Evolutionary conservation across 2,797 vertebrate genomes (phyloP), one percentile per base, ranked within the genome.

Genomic region (Taenioides sp.): DNA sequence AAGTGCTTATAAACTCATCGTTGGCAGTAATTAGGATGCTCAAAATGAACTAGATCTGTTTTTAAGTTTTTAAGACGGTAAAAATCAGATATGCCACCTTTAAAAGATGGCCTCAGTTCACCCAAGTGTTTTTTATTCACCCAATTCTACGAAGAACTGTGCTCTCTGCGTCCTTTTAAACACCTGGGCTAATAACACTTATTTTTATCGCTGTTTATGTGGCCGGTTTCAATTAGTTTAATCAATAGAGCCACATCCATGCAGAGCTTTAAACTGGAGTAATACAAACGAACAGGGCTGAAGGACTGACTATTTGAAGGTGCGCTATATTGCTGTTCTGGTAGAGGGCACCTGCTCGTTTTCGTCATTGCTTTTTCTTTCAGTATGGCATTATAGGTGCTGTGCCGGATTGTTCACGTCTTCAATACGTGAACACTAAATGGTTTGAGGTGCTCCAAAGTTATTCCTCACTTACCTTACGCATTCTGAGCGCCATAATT

Each of bases 81-180:
- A 47, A 47, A 43, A 43, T 37, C 40, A 40, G 9, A 12, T 9
- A 43, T 2, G 11, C 1, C 4, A 1, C 40, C 40, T 43, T 79
- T n/a, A 74, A 81, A 69, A 71, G 70, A 59, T 25, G 63, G 17
- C 18, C 40, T 62, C 65, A 55, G n/a, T 37, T 62, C 76, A 47
- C 18, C 69, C 18, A 81, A 79, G 73, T 72, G 67, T 31, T 23
- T 27, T 61, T 69, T 28, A n/a, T 50, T 73, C 6, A 71, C 73
- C 72, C 58, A 47, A 79, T 1, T 72, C 12, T 66, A 31, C 34
- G 61, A 2, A 27, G 25, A 27, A 27, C 1, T 27, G 25, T 27
- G 25, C 25, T n/a, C 1, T 27, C 25, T 27, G 18, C 7, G 37
- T 65, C 16, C 2, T 71, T n/a, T 73, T 74, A 12, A 27, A 57